Base-by-base conservation (phyloP, 2,113 vertebrate genomes). In the Seriola dumerili region DNA sequence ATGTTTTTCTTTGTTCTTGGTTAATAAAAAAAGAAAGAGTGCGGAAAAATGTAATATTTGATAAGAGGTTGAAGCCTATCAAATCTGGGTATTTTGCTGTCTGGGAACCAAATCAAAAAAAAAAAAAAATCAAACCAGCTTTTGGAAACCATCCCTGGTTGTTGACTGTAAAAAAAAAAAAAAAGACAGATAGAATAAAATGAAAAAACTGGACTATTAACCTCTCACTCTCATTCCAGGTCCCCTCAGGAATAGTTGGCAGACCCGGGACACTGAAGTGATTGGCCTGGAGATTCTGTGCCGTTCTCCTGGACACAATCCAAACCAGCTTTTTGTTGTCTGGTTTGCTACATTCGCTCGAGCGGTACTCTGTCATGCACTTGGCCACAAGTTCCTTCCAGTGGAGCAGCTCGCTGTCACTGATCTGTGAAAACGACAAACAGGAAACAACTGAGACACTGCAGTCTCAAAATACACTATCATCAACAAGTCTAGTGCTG, bases 251-350 rank as follows among this genome's bases (percentile, higher is more conserved):
- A 65, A 99, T 99, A 0, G 98, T 99, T 6, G 98, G 98, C 90
- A 99, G 74, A 61, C 97, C 97, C 0, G 98, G 98, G 58, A 97
- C 95, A 19, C 97, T 96, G 67, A 96, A 97, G 90, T 98, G 97
- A 91, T 96, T 97, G 85, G 94, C 95, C 21, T 99, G 97, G 3
- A 99, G 95, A 74, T 96, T 97, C 86, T 97, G 97, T 2, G 97
- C 98, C 0, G 98, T 99, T 46, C 97, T 96, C 44, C 97, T 94
- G 0, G 98, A 99, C 67, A 99, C 96, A 13, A 98, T 97, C 98
- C 98, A 99, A 70, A 99, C 96, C 0, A 99, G 92, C 85, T 98
- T 99, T 76, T 95, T 99, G 87, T 98, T 96, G 91, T 99, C 96
- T 5, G 98, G 98, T 88, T 99, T 99, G 94, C 94, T 96, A 86